Base-by-base conservation (phyloP, 2,113 vertebrate genomes). In the Xenopus laevis region DNA sequence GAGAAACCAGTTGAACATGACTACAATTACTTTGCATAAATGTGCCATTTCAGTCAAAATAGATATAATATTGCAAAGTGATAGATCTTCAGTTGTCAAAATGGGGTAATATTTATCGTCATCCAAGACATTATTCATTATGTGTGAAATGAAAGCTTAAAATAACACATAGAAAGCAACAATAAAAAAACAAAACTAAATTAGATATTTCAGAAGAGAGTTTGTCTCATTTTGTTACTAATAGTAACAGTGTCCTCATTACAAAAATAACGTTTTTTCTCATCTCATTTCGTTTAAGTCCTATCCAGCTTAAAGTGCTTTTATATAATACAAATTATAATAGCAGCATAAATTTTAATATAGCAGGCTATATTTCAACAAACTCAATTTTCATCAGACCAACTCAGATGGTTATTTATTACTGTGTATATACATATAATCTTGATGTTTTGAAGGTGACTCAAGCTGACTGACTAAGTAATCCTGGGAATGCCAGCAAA, bases 361-460 rank as follows among this genome's bases (percentile, higher is more conserved):
- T 82, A 91, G 89, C 79, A 86, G 85, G 83, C 86, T 83, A 90
- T 93, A 92, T 93, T 93, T 94, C 90, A 91, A 92, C 84, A 89
- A 89, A 94, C 89, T 91, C 85, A 86, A 90, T 91, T 88, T 87
- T 79, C 79, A 86, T 87, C 85, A 83, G 81, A 79, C 79, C 79
- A 72, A 82, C 83, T 88, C 79, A 84, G 86, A 84, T 84, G 81
- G 88, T 93, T 94, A 93, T 95, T 95, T 94, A 94, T 95, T 85
- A 83, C 45, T 84, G 81, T 83, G 81, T 88, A 85, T 80, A 79
- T 79, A 91, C 82, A 90, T 84, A 89, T 89, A 89, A 87, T 88
- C 80, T 86, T 87, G 87, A 85, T 82, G 78, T 83, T 89, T 87
- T 90, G 87, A 93, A 92, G 86, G 88, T 90, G 88, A 92, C 84